These are phyloP conservation scores for Pseudotriccus pelzelni DNA, from an alignment of 2,797 vertebrate genomes.

Conservation along the genomic window DNA sequence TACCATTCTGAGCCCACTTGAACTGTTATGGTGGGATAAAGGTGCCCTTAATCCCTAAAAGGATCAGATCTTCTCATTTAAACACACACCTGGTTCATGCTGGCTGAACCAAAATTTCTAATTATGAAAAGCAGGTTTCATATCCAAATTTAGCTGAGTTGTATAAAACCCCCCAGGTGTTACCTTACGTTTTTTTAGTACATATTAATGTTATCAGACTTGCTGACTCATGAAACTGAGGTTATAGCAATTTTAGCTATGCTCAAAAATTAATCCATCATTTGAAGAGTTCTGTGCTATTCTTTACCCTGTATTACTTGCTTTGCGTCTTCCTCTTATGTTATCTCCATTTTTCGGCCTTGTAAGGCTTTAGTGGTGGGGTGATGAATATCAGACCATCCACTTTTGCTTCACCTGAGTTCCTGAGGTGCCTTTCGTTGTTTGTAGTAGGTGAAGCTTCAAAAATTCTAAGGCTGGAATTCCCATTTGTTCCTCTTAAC, in stretches of 20 bases:
- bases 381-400: background rate
- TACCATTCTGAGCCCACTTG: background rate
- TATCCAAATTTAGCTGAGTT: conserved; percentile 24
- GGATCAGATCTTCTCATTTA: background rate
- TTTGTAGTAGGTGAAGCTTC: background rate
- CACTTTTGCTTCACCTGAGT: background rate
- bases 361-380: background rate
- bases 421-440: background rate
- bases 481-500: background rate
- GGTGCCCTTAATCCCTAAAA: background rate
- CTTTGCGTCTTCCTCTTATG: background rate
- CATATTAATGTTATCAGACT: conserved; percentile 24
- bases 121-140: conserved; percentile 29
- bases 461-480: background rate
- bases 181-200: background rate
- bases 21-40: background rate
- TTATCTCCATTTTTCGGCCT: background rate
- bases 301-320: background rate
- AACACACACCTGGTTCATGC: background rate
- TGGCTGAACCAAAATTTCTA: background rate
- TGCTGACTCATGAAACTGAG: conserved; percentile 52
- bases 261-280: conserved; percentile 45
- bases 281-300: background rate
- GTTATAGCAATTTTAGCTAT: background rate
- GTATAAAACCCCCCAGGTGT: conserved; percentile 19